A percentile compares a stretch with the other conserved stretches of the same genome.
phyloP scores from a whole-genome alignment of 1,140 invertebrate genomes.

The Ectropis grisescens region DNA sequence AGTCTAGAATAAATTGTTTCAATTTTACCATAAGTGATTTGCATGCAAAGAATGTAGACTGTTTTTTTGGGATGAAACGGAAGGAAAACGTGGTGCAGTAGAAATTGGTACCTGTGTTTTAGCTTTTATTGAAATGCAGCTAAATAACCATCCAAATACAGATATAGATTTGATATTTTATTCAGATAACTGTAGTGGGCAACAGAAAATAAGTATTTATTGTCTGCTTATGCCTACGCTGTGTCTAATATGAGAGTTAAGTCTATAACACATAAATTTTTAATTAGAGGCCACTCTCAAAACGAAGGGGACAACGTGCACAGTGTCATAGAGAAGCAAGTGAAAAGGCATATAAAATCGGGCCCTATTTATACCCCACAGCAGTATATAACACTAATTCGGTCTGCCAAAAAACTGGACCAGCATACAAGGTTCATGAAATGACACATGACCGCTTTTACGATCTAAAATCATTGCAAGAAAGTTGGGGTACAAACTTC shows the following conservation, averaged over 20 bases:
- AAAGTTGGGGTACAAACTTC: conserved; percentile 16
- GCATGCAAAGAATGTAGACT: conserved; percentile 16
- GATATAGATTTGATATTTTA: conserved; percentile 38
- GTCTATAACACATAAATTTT: conserved; percentile 48
- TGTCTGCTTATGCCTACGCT: conserved; percentile 25
- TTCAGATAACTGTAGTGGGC: conserved; percentile 41
- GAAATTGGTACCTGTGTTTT: conserved; percentile 35
- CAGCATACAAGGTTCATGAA: conserved; percentile 15
- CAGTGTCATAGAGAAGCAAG: conserved; percentile 28
- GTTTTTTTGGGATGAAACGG: conserved; percentile 31
- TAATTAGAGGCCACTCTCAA: conserved; percentile 50
- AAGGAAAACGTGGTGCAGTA: conserved; percentile 22
- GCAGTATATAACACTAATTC: conserved; percentile 21
- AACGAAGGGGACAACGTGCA: conserved; percentile 53
- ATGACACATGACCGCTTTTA: conserved; percentile 15
- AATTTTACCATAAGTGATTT: conserved; percentile 42
- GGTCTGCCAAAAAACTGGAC: conserved; percentile 19
- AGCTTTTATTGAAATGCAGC: conserved; percentile 14
- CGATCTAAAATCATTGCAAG: too few species aligned
- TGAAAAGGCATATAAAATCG: conserved; percentile 27
- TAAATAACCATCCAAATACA: conserved; percentile 10
- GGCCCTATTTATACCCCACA: conserved; percentile 28
- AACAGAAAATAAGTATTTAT: conserved; percentile 49
- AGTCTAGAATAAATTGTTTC: conserved; percentile 25
- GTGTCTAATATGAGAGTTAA: conserved; percentile 19